These are phyloP conservation scores for Electrona antarctica DNA, from an alignment of 2,113 vertebrate genomes.

Conservation along the genomic window DNA sequence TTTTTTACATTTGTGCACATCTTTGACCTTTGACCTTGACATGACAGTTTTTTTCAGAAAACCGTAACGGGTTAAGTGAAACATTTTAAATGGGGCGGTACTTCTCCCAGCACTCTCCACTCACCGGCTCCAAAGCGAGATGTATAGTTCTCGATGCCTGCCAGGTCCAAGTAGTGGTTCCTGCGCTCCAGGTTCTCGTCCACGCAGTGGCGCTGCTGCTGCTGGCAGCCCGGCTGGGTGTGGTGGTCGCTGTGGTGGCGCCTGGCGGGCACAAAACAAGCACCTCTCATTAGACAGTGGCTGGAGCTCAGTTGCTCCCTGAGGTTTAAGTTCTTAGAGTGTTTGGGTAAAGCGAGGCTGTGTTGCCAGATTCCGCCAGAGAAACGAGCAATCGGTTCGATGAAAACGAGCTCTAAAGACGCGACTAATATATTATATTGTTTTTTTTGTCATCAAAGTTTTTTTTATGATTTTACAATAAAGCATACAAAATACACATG, in stretches of 20 bases:
- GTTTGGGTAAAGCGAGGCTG: slow-evolving; percentile 1
- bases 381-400: too few relatives aligned
- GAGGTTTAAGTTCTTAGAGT: slow-evolving; percentile 37
- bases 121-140: slow-evolving; percentile 94
- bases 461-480: too few relatives aligned
- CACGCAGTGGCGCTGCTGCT: slow-evolving; percentile 83
- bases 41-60: too few relatives aligned
- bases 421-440: too few relatives aligned
- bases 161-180: slow-evolving; percentile 99
- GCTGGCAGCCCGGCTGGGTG: slow-evolving; percentile 86
- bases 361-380: too few relatives aligned
- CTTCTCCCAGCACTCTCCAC: slow-evolving; percentile 33
- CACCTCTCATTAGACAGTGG: slow-evolving; percentile 67
- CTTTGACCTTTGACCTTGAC: too few relatives aligned
- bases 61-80: too few relatives aligned
- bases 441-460: too few relatives aligned
- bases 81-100: too few relatives aligned
- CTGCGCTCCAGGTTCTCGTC: slow-evolving; percentile 99
- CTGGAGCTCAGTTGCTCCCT: slow-evolving; percentile 26
- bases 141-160: slow-evolving; percentile 98
- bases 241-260: slow-evolving; percentile 91
- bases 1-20: too few relatives aligned
- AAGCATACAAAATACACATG: too few relatives aligned
- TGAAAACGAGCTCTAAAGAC: too few relatives aligned
- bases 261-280: slow-evolving; percentile 77